These are phyloP conservation scores for Erythrocercus mccallii DNA, from an alignment of 2,113 vertebrate genomes.

Conservation along the genomic window DNA sequence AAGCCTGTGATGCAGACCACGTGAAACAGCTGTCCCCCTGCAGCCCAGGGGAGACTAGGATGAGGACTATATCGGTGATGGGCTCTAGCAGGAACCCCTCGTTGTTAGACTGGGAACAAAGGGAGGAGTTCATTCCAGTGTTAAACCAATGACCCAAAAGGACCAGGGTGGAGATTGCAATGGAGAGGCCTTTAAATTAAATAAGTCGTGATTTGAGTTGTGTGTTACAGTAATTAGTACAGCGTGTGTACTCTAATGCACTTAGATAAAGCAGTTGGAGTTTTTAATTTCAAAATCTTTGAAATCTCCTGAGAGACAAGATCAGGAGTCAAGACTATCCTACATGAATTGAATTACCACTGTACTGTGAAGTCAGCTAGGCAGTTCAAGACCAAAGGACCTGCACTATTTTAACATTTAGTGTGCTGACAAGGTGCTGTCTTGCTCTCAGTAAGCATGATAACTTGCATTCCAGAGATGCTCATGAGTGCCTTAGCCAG, in stretches of 20 bases:
- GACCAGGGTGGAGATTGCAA: fast-evolving
- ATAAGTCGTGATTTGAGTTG: fast-evolving
- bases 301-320: neutral
- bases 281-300: neutral
- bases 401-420: neutral
- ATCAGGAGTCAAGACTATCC: neutral
- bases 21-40: fast-evolving
- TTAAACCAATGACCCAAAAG: neutral
- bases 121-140: neutral
- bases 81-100: neutral
- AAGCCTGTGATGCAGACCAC: neutral
- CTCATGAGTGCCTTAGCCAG: neutral
- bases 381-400: neutral
- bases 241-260: neutral
- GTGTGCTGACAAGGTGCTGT: neutral
- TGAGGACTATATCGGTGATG: fast-evolving
- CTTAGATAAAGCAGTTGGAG: neutral
- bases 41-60: neutral
- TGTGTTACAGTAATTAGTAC: neutral
- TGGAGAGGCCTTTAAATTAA: neutral
- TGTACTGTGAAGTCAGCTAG: neutral
- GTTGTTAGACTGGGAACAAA: neutral
- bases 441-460: neutral
- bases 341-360: neutral
- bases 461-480: neutral